Percentiles rank a stretch among this genome's conserved stretches.
Evolutionary conservation across 2,113 vertebrate species (phyloP).

Genomic region (Rhinoderma darwinii): DNA sequence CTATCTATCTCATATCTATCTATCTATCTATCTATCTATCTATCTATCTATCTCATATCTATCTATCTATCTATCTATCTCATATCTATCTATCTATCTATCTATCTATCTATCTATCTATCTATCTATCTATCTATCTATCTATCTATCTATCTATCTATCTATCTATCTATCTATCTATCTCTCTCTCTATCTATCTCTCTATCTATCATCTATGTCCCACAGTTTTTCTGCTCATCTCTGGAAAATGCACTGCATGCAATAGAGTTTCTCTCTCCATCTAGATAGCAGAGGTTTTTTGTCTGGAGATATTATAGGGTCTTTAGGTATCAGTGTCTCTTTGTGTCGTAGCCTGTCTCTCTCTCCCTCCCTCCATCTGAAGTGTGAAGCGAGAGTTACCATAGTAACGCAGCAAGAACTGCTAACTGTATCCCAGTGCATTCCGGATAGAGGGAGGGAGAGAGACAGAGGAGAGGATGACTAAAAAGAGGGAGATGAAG

Average conservation of each 20-base stretch:
- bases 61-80: background rate
- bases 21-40: no score
- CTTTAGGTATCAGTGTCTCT: conserved; percentile 47
- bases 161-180: background rate
- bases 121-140: background rate
- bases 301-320: conserved; percentile 14
- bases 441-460: conserved; percentile 56
- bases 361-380: conserved; percentile 53
- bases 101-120: no score
- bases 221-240: background rate
- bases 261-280: background rate
- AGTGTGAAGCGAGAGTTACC: conserved; percentile 50
- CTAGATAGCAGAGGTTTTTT: conserved; percentile 6
- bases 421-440: conserved; percentile 51
- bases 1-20: no score
- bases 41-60: background rate
- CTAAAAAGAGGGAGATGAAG: conserved; percentile 67
- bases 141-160: conserved; percentile 1
- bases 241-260: background rate
- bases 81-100: background rate
- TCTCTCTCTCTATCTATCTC: background rate
- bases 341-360: conserved; percentile 51
- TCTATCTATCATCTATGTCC: background rate
- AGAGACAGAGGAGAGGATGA: conserved; percentile 52
- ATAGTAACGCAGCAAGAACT: conserved; percentile 55